Evolutionary conservation across 1,140 invertebrate genomes (phyloP).

Genomic region (Ephestia elutella): DNA sequence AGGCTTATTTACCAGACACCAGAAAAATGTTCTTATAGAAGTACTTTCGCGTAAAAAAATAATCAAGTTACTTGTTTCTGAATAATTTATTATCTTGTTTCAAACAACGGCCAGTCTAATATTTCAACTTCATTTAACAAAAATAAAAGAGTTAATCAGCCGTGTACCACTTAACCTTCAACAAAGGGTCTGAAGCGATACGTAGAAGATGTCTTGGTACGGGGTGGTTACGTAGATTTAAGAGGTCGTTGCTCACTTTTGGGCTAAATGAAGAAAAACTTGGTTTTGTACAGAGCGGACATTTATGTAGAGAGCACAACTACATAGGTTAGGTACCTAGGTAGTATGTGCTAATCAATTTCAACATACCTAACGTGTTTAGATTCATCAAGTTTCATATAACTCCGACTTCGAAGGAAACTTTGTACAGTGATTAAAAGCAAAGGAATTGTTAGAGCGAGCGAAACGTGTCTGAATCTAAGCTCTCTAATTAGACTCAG

Average conservation of each 20-base stretch:
- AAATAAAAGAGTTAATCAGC: constrained; percentile 3
- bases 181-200: background rate
- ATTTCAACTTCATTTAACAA: background rate
- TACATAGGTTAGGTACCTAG: background rate
- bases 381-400: too few relatives aligned
- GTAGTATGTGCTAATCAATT: too few relatives aligned
- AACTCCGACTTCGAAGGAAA: too few relatives aligned
- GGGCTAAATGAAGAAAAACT: constrained; percentile 29
- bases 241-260: constrained; percentile 18
- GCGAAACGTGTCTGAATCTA: too few relatives aligned
- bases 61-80: background rate
- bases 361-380: too few relatives aligned
- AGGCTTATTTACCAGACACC: too few relatives aligned
- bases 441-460: too few relatives aligned
- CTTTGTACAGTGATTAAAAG: too few relatives aligned
- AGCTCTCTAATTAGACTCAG: too few relatives aligned
- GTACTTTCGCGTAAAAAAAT: background rate
- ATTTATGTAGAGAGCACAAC: background rate
- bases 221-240: constrained; percentile 18
- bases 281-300: constrained; percentile 3
- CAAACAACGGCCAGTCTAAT: background rate
- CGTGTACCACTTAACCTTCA: background rate
- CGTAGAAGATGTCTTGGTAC: background rate
- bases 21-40: too few relatives aligned
- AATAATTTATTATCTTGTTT: background rate